Evolutionary conservation across 2,888 invertebrate species (phyloP).

Genomic region (Leucoma salicis): DNA sequence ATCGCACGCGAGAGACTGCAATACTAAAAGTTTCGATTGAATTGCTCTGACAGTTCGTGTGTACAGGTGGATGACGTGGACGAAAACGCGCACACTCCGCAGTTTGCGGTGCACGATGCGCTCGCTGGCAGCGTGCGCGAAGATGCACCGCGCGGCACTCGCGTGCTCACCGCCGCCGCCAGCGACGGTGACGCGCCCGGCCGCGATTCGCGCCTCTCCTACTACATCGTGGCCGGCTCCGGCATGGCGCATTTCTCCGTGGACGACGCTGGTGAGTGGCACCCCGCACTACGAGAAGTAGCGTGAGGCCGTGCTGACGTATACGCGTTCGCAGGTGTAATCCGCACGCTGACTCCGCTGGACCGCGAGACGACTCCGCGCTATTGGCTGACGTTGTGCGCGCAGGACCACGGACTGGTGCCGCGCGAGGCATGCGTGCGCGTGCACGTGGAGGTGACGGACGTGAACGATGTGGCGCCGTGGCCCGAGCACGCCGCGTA

Average conservation of each 20-base stretch:
- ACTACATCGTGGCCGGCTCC: constrained; percentile 93
- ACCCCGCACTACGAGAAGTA: no score
- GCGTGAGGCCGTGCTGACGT: no score
- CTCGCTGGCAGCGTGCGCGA: constrained; percentile 88
- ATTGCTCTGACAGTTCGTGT: background rate
- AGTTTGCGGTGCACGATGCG: constrained; percentile 89
- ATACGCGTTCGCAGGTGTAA: constrained; percentile 83
- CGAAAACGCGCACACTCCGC: constrained; percentile 93
- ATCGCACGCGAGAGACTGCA: no score
- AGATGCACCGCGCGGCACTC: constrained; percentile 89
- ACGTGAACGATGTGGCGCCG: constrained; percentile 98
- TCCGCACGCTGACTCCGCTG: constrained; percentile 91
- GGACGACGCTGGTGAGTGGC: constrained; percentile 93
- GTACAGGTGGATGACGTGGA: constrained; percentile 92
- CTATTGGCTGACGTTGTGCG: constrained; percentile 97
- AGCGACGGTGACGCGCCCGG: constrained; percentile 90
- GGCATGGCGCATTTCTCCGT: constrained; percentile 96
- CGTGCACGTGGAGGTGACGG: constrained; percentile 86
- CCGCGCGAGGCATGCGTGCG: constrained; percentile 90
- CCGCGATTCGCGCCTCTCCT: constrained; percentile 90
- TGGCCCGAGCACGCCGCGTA: constrained; percentile 94
- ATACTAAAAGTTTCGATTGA: no score
- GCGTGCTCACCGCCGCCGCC: constrained; percentile 90
- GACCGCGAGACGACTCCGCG: constrained; percentile 93
- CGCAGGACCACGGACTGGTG: constrained; percentile 95